Evolutionary conservation across 2,113 vertebrate genomes (phyloP).

Genomic region (Chiloscyllium plagiosum): DNA sequence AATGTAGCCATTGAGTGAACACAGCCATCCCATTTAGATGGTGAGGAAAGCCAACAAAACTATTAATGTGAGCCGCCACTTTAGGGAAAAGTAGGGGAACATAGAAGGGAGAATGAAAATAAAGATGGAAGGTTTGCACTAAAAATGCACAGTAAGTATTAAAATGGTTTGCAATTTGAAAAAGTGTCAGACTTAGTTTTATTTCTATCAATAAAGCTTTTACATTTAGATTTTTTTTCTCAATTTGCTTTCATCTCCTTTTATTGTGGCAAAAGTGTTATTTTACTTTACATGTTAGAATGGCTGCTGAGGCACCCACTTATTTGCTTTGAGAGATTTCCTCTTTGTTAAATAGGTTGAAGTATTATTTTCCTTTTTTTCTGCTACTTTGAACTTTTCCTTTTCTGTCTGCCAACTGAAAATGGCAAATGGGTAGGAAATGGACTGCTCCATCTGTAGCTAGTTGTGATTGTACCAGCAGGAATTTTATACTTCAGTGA

Average conservation of each 20-base stretch:
- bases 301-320: neutral
- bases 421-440: neutral
- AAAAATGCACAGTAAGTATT: neutral
- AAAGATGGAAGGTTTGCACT: neutral
- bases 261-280: neutral
- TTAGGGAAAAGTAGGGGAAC: neutral
- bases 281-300: neutral
- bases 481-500: neutral
- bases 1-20: neutral
- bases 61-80: neutral
- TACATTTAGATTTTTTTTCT: neutral
- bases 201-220: neutral
- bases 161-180: neutral
- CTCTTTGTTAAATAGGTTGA: neutral
- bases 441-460: neutral
- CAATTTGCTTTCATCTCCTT: neutral
- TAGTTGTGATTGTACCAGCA: neutral
- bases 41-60: neutral
- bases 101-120: neutral
- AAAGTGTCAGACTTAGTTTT: neutral
- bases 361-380: neutral
- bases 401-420: neutral
- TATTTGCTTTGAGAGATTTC: neutral
- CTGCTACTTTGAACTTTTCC: slow-evolving; percentile 11
- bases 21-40: neutral